Evolutionary conservation across 1,140 invertebrate species (phyloP).

Genomic region (Ostrea edulis): DNA sequence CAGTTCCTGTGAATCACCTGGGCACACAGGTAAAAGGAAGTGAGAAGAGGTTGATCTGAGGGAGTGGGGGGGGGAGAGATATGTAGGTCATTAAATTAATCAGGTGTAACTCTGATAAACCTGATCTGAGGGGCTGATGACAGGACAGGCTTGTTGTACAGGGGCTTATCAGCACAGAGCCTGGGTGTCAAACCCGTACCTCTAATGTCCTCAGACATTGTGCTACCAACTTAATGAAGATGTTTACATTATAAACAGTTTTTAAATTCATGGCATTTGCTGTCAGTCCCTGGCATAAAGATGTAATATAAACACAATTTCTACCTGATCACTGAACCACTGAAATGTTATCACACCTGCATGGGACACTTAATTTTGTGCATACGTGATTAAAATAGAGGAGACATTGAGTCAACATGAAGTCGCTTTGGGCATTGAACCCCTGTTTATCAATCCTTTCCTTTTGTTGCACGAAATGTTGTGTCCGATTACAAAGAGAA

Average conservation of each 20-base stretch:
- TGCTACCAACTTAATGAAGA: not conserved
- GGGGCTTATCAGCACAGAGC: not conserved
- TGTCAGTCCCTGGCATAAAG: not conserved
- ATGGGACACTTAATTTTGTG: not conserved
- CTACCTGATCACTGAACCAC: not conserved
- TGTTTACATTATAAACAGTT: not conserved
- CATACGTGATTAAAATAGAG: not conserved
- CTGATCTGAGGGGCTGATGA: not conserved
- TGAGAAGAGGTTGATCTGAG: not conserved
- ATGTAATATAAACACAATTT: not conserved
- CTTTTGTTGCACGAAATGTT: not conserved
- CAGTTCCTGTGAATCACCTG: constrained; percentile 32
- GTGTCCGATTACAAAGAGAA: not conserved
- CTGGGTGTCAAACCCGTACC: not conserved
- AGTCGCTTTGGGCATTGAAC: not conserved
- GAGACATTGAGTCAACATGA: not conserved
- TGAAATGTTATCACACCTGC: not conserved
- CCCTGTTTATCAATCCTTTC: not conserved
- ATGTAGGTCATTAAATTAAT: constrained; percentile 25
- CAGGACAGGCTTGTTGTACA: not conserved
- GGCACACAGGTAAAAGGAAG: constrained; percentile 10
- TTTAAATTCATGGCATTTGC: not conserved
- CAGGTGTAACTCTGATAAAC: not conserved
- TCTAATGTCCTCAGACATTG: not conserved
- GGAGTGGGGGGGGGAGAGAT: constrained; percentile 4